These are phyloP conservation scores for Cepaea hortensis DNA, from an alignment of 2,888 invertebrate genomes.

Conservation along the genomic window DNA sequence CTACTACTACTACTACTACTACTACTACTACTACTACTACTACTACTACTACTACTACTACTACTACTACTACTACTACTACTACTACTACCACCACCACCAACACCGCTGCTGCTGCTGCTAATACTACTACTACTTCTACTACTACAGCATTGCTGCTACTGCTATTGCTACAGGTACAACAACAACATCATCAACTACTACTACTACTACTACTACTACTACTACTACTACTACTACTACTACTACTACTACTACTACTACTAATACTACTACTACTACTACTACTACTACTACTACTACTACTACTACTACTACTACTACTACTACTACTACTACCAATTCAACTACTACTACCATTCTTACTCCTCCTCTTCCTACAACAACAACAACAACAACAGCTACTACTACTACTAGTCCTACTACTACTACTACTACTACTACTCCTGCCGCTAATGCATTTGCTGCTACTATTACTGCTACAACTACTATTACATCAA, in stretches of 20 bases:
- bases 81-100: not conserved
- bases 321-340: not conserved
- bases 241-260: not conserved
- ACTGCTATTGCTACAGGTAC: not conserved
- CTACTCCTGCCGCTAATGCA: not conserved
- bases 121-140: not conserved
- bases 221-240: constrained; percentile 1
- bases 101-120: not conserved
- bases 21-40: not conserved
- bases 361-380: not conserved
- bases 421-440: not conserved
- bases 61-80: constrained; percentile 17
- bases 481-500: not conserved
- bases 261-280: not conserved
- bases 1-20: constrained; percentile 1
- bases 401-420: not conserved
- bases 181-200: no score
- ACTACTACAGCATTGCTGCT: not conserved
- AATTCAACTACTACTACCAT: not conserved
- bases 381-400: not conserved
- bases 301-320: not conserved
- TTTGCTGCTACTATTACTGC: no score
- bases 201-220: constrained; percentile 14
- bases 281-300: not conserved
- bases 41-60: constrained; percentile 27